A percentile compares a stretch with the other conserved stretches of the same genome.
These are phyloP conservation scores for Boulengeromyrus knoepffleri DNA, from an alignment of 2,113 vertebrate genomes.

Conservation along the genomic window DNA sequence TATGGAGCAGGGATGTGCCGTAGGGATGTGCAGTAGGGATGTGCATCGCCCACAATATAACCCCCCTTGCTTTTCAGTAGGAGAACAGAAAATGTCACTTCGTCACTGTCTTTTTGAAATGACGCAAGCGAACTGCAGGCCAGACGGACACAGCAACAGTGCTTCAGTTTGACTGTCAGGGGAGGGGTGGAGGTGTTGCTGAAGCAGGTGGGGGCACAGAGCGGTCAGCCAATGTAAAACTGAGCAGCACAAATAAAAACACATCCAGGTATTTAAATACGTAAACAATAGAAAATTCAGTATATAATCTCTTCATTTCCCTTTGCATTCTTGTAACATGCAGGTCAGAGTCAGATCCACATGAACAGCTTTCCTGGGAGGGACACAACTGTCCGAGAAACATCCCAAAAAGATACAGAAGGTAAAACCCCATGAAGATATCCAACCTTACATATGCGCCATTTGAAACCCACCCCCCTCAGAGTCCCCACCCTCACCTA, in stretches of 20 bases:
- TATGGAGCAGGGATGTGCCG: background rate
- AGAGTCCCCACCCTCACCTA: background rate
- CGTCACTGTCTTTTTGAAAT: background rate
- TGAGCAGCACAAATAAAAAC: background rate
- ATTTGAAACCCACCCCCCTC: background rate
- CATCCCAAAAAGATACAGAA: background rate
- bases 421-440: background rate
- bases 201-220: background rate
- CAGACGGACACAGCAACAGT: background rate
- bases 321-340: background rate
- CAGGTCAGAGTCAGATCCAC: background rate
- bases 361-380: background rate
- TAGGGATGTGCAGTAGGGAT: background rate
- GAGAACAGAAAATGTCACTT: background rate
- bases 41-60: background rate
- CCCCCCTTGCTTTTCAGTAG: background rate
- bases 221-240: background rate
- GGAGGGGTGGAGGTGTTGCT: background rate
- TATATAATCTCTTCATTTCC: background rate
- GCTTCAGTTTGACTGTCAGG: background rate
- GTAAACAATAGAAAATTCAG: too few relatives aligned
- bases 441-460: background rate
- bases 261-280: too few relatives aligned
- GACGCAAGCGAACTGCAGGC: background rate
- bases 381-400: background rate